phyloP scores from a whole-genome alignment of 2,113 vertebrate genomes.

The Chaetorhynchus papuensis region DNA sequence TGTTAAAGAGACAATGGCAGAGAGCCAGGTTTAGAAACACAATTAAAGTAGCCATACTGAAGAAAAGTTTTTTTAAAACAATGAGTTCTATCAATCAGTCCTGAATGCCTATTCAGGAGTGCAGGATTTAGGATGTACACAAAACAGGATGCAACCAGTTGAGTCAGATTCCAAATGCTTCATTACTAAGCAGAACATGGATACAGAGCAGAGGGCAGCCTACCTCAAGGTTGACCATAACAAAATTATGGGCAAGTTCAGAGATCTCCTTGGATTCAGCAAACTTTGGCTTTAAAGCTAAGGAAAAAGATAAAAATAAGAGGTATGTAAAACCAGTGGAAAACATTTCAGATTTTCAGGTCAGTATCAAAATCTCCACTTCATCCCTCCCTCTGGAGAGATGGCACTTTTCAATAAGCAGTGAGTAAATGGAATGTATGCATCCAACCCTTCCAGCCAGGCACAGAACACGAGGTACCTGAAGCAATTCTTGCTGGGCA shows the following conservation, averaged over 20 bases:
- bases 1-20: neutral
- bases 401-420: neutral
- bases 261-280: conserved; percentile 96
- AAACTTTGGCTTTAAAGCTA: conserved; percentile 96
- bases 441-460: neutral
- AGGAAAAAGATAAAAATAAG: neutral
- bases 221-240: conserved; percentile 98
- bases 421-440: neutral
- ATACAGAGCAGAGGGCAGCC: conserved; percentile 29
- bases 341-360: neutral
- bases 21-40: neutral
- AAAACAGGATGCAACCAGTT: neutral
- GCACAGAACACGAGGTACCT: neutral
- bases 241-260: conserved; percentile 95
- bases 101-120: neutral
- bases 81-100: neutral
- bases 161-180: neutral
- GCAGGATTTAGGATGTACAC: neutral
- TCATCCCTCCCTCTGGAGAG: neutral
- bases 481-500: neutral
- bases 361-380: neutral
- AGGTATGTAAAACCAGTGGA: neutral
- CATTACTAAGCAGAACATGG: neutral
- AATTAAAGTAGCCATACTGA: neutral
- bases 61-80: neutral